Conservation (phyloP, 1,140 invertebrate species). For the Arctopsyche grandis region DNA sequence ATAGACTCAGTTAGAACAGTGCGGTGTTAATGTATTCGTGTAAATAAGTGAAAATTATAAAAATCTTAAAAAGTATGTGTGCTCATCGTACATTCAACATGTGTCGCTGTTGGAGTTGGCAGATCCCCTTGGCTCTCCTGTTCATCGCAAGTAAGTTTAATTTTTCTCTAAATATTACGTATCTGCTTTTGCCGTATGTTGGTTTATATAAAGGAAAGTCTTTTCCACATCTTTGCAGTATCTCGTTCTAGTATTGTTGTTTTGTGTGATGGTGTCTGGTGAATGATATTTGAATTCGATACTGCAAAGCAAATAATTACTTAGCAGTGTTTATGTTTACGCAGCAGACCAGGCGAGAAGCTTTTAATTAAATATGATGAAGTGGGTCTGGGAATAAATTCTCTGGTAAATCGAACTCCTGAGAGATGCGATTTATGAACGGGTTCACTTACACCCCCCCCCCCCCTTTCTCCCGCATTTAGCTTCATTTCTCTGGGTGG, state of each 20-base stretch:
- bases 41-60: too few relatives aligned
- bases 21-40: too few relatives aligned
- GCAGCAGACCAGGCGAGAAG: constrained; percentile 28
- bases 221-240: not conserved
- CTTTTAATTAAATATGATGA: constrained; percentile 32
- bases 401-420: constrained; percentile 26
- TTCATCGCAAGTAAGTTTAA: constrained; percentile 27
- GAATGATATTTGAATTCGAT: constrained; percentile 25
- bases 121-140: constrained; percentile 5
- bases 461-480: not conserved
- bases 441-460: not conserved
- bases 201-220: not conserved
- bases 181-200: too few relatives aligned
- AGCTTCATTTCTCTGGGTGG: too few relatives aligned
- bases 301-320: constrained; percentile 14
- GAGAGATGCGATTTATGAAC: constrained; percentile 25
- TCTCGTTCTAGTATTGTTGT: not conserved
- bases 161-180: too few relatives aligned
- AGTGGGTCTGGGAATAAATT: constrained; percentile 23
- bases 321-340: constrained; percentile 29
- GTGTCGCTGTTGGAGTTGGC: not conserved
- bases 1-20: too few relatives aligned
- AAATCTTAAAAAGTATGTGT: not conserved
- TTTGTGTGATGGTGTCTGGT: not conserved
- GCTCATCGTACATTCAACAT: not conserved